phyloP scores from a whole-genome alignment of 2,113 vertebrate species.

The Amphiprion percula region DNA sequence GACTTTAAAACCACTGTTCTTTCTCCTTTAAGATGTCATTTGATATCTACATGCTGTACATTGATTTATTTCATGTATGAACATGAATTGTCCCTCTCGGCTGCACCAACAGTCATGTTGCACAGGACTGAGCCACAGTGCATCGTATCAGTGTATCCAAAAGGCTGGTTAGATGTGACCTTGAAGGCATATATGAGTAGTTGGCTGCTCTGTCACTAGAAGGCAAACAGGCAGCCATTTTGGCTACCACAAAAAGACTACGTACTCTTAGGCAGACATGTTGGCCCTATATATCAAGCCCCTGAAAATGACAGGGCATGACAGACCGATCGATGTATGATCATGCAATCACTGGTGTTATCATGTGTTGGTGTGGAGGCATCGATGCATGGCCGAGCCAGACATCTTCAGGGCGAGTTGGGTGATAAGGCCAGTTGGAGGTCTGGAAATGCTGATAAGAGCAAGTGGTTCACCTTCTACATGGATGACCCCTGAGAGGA shows the following conservation, averaged over 20 bases:
- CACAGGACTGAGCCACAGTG: conserved; percentile 2
- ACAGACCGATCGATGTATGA: conserved; percentile 59
- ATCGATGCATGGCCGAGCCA: conserved; percentile 28
- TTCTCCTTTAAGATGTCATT: not conserved
- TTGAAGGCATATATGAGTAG: conserved; percentile 10
- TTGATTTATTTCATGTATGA: conserved; percentile 21
- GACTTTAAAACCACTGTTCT: not conserved
- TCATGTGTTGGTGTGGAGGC: conserved; percentile 44
- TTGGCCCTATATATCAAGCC: conserved; percentile 43
- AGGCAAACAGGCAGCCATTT: conserved; percentile 45
- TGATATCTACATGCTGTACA: not conserved
- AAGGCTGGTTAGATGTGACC: conserved; percentile 11
- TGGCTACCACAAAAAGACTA: conserved; percentile 24
- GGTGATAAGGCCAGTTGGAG: conserved; percentile 37
- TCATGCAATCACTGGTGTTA: conserved; percentile 47
- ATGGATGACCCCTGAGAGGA: conserved; percentile 27
- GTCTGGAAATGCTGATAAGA: conserved; percentile 71
- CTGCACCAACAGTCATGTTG: not conserved
- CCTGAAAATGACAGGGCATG: conserved; percentile 22
- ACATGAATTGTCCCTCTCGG: not conserved
- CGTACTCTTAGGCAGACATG: conserved; percentile 55
- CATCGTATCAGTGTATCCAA: not conserved
- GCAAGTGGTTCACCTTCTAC: conserved; percentile 40
- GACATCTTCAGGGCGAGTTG: conserved; percentile 41
- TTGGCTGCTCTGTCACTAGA: conserved; percentile 4